Percentiles rank a stretch among this genome's conserved stretches.
Evolutionary conservation across 2,113 vertebrate species (phyloP).

Genomic region (Cyprinodon brontotheroides): DNA sequence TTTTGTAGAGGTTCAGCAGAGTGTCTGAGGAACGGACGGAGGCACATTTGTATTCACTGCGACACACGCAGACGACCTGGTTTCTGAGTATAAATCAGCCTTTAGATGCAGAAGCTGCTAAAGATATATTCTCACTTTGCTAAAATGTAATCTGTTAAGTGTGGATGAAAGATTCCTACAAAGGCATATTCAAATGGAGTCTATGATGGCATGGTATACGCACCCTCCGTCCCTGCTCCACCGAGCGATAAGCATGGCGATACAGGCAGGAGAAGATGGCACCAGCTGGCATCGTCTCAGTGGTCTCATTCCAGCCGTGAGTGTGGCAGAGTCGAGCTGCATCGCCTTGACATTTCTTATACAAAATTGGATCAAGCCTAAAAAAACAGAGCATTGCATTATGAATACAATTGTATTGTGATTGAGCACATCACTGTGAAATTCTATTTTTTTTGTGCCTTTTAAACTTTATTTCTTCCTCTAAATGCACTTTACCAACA

Average conservation of each 20-base stretch:
- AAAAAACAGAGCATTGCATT: not conserved
- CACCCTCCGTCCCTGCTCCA: constrained; percentile 92
- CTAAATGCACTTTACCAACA: not conserved
- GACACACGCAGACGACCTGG: too few relatives aligned
- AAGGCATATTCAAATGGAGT: not conserved
- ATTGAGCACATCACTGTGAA: constrained; percentile 73
- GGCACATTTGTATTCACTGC: too few relatives aligned
- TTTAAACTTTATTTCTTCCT: not conserved
- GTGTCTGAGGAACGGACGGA: too few relatives aligned
- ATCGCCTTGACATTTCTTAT: constrained; percentile 96
- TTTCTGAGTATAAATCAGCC: too few relatives aligned
- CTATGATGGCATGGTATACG: not conserved
- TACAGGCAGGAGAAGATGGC: constrained; percentile 97
- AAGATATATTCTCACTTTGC: not conserved
- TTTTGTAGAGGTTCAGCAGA: too few relatives aligned
- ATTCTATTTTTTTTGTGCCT: not conserved
- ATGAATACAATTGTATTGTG: not conserved
- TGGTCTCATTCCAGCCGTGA: constrained; percentile 95
- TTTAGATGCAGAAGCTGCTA: too few relatives aligned
- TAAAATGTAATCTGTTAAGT: too few relatives aligned
- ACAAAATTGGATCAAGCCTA: constrained; percentile 92
- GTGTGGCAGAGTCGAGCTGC: constrained; percentile 94
- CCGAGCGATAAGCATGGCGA: constrained; percentile 93
- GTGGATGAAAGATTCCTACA: not conserved
- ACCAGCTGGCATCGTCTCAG: constrained; percentile 90